Conservation (phyloP, 2,113 vertebrate species). For the Paedocypris sp. region DNA sequence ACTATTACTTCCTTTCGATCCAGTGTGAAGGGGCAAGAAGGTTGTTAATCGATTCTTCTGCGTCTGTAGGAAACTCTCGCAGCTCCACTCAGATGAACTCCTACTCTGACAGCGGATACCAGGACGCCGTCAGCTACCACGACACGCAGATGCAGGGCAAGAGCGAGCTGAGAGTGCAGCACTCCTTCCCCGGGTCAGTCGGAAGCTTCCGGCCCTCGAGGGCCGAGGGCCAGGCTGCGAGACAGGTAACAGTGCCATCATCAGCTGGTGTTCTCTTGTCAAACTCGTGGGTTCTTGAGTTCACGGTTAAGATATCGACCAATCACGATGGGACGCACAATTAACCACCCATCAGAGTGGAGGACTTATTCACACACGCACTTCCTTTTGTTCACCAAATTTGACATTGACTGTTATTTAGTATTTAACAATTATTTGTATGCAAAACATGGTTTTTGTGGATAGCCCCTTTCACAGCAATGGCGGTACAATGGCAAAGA, state of each 20-base stretch:
- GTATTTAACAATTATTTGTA: too few species aligned
- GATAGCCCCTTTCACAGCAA: too few species aligned
- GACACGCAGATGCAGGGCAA: conserved; percentile 76
- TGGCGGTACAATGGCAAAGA: too few species aligned
- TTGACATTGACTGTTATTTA: too few species aligned
- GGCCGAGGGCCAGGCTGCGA: conserved; percentile 83
- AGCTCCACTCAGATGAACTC: conserved; percentile 98
- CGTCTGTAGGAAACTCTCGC: conserved; percentile 84
- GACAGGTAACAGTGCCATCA: conserved; percentile 75
- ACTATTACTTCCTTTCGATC: too few species aligned
- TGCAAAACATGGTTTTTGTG: too few species aligned
- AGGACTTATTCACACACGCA: too few species aligned
- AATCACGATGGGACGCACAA: too few species aligned
- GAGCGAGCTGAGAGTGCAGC: conserved; percentile 73
- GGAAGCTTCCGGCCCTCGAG: conserved; percentile 65
- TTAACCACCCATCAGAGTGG: too few species aligned
- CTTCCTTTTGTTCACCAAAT: too few species aligned
- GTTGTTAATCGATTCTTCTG: conserved; percentile 45
- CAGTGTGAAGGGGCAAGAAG: neutral
- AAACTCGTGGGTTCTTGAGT: too few species aligned
- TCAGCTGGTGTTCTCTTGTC: neutral
- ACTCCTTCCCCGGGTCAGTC: conserved; percentile 63
- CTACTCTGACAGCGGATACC: conserved; percentile 94
- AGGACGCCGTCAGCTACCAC: conserved; percentile 86
- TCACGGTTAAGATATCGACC: too few species aligned